phyloP scores from a whole-genome alignment of 2,797 vertebrate genomes.

The Phoebastria nigripes region DNA sequence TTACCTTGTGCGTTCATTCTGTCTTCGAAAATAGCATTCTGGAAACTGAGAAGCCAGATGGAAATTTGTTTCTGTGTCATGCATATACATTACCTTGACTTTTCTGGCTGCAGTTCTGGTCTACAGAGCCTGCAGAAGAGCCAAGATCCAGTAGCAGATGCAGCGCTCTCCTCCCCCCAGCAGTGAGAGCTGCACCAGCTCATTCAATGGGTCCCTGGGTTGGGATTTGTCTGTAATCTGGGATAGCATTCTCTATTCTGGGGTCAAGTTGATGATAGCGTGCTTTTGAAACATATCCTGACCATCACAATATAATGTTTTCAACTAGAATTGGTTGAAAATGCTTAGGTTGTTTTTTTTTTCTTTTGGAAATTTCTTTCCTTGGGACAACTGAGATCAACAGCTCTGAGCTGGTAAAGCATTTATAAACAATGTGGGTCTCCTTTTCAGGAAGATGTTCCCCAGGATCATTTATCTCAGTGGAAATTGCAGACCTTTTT shows the following conservation, averaged over 20 bases:
- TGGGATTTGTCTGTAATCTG: neutral
- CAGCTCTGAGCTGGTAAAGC: neutral
- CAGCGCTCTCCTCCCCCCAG: neutral
- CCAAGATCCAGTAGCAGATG: neutral
- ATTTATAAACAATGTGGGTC: neutral
- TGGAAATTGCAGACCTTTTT: conserved; percentile 15
- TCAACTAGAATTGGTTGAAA: neutral
- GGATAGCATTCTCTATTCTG: neutral
- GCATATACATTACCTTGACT: conserved; percentile 25
- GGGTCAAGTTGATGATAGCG: neutral
- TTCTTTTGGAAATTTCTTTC: neutral
- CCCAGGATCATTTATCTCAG: neutral
- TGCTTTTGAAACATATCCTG: neutral
- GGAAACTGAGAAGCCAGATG: neutral
- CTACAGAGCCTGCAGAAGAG: neutral
- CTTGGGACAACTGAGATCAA: neutral
- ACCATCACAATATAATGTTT: neutral
- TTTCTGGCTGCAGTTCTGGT: conserved; percentile 11
- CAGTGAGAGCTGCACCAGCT: neutral
- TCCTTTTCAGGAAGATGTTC: conserved; percentile 2
- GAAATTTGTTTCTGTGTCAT: neutral
- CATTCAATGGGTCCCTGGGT: neutral
- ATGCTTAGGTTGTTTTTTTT: neutral
- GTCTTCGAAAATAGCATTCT: neutral
- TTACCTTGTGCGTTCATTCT: neutral